These are phyloP conservation scores for Slavum lentiscoides DNA, from an alignment of 2,888 invertebrate species.

Conservation along the genomic window DNA sequence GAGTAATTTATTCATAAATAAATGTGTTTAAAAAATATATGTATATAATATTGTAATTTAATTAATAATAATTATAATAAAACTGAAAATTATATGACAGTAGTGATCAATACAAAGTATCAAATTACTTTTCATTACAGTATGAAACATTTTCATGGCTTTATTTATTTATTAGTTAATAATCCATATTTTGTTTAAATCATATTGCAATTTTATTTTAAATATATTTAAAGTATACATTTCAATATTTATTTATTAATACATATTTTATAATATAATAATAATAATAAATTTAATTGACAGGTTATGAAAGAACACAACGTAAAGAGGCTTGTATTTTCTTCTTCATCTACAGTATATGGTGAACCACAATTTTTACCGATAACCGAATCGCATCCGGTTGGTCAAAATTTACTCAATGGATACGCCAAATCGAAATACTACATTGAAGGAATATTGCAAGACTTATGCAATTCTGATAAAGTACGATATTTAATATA, in stretches of 20 bases:
- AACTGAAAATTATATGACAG: too few species aligned
- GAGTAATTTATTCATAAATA: too few species aligned
- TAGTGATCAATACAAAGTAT: too few species aligned
- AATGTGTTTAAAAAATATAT: too few species aligned
- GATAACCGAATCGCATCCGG: slow-evolving; percentile 79
- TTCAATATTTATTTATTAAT: not conserved
- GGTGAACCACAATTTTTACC: slow-evolving; percentile 84
- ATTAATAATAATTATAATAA: too few species aligned
- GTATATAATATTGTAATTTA: too few species aligned
- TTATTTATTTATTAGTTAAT: not conserved
- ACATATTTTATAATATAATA: too few species aligned
- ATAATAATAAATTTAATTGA: slow-evolving; percentile 44
- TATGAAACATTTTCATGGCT: not conserved
- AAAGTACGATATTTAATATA: slow-evolving; percentile 53
- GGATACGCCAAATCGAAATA: slow-evolving; percentile 93
- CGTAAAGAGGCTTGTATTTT: slow-evolving; percentile 79
- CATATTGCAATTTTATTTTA: not conserved
- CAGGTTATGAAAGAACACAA: slow-evolving; percentile 77
- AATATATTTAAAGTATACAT: not conserved
- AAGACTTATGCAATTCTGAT: slow-evolving; percentile 74
- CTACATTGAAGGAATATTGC: slow-evolving; percentile 91
- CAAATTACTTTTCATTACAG: not conserved
- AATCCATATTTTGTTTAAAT: not conserved
- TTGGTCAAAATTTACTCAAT: slow-evolving; percentile 82
- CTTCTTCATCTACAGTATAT: slow-evolving; percentile 93